Evolutionary conservation across 2,888 invertebrate species (phyloP).

Genomic region (Orchesella flavescens): DNA sequence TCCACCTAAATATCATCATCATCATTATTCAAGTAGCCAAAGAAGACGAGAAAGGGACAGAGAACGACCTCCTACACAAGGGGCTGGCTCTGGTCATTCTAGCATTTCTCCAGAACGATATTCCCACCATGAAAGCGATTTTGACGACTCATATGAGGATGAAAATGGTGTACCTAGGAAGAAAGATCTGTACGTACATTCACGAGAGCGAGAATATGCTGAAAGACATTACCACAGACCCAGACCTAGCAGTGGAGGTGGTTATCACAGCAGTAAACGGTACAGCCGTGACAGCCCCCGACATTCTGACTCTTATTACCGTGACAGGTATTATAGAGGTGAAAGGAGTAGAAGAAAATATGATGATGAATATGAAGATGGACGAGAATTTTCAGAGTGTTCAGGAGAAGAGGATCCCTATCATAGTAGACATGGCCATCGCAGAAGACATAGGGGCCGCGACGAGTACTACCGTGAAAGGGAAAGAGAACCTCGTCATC

Average conservation of each 20-base stretch:
- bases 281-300: conserved; percentile 62
- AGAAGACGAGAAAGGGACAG: conserved; percentile 41
- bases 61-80: conserved; percentile 21
- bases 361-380: conserved; percentile 59
- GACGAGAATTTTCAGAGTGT: conserved; percentile 68
- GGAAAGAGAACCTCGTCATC: conserved; percentile 41
- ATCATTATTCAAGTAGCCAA: conserved; percentile 37
- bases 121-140: conserved; percentile 71
- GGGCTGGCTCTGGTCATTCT: conserved; percentile 48
- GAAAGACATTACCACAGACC: conserved; percentile 74
- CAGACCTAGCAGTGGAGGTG: conserved; percentile 75
- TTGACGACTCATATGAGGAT: conserved; percentile 70
- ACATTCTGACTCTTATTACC: conserved; percentile 60
- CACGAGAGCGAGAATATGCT: conserved; percentile 74
- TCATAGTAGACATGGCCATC: conserved; percentile 53
- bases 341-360: conserved; percentile 45
- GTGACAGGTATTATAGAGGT: conserved; percentile 48
- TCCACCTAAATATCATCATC: conserved; percentile 59
- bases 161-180: conserved; percentile 74
- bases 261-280: conserved; percentile 76
- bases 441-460: conserved; percentile 54
- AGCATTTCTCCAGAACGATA: conserved; percentile 66
- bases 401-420: conserved; percentile 68
- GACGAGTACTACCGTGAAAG: conserved; percentile 60
- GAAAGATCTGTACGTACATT: conserved; percentile 74